Base-by-base conservation (phyloP, 92 coral and sea anemone species). In the Palythoa heliodiscus region DNA sequence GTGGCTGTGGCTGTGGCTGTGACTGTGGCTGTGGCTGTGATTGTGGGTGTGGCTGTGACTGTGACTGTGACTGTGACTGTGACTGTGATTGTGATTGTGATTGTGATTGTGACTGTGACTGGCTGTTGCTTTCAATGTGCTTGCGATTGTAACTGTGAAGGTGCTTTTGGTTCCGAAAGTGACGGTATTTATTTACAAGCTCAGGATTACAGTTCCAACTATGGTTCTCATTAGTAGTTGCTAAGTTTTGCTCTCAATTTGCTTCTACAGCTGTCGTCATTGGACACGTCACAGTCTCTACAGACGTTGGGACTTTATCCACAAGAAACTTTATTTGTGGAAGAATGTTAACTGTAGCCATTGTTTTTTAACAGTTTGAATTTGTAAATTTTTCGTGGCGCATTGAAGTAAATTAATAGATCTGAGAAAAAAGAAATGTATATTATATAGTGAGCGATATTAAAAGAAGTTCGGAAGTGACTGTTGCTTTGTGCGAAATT, bases 261-360 rank as follows among this genome's bases (percentile, higher is more conserved):
- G 43, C 73, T 11, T 13, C 47, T 66, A 22, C 78, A 96, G 99
- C 89, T 96, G n/a, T 92, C 94, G 3, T 77, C 89, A 15, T 58
- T 91, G 90, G 99, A 96, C 80, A 61, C 89, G 20, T 70, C 92
- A 17, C 89, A 95, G 82, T 91, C 93, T n/a, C 87, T 96, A 54
- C 96, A 96, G 82, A 71, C 91, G 38, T 39, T 90, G 60, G 95
- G 99, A 43, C 95, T 94, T 61, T 96, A 96, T 82, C 99, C 99
- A 10, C 99, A 96, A 78, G 99, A 94, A 73, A 96, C 95, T 25
- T 91, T 96, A 29, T 95, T 96, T 73, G 99, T 96, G 13, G 98
- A 96, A 91, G 99, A 96, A 82, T 94, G 95, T 71, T 94, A 87
- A 90, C 17, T 66, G 12, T 24, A 23, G 6, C 40, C n/a, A 37